Evolutionary conservation across 2,888 invertebrate species (phyloP).

Genomic region (Prosopocoilus inquinatus): DNA sequence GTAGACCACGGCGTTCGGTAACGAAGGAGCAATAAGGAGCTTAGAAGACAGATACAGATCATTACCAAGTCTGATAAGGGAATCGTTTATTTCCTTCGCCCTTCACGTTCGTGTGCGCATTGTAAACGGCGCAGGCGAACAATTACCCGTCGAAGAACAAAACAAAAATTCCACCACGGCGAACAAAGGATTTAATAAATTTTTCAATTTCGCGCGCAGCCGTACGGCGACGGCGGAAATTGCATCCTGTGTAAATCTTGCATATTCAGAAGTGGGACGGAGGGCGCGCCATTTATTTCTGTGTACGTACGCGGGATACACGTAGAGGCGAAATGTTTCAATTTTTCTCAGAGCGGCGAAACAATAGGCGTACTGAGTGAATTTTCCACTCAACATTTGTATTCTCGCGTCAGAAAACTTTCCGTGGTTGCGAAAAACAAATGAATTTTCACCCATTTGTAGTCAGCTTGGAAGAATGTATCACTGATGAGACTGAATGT

Average conservation of each 20-base stretch:
- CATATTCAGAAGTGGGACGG: too few relatives aligned
- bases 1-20: background rate
- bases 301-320: background rate
- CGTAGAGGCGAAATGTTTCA: background rate
- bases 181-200: too few relatives aligned
- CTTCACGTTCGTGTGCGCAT: too few relatives aligned
- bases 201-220: too few relatives aligned
- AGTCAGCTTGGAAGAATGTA: constrained; percentile 35
- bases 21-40: constrained; percentile 9
- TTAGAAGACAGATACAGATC: constrained; percentile 21
- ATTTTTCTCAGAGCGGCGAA: background rate
- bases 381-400: constrained; percentile 39
- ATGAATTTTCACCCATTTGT: constrained; percentile 40
- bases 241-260: too few relatives aligned
- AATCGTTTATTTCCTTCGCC: background rate
- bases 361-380: constrained; percentile 18
- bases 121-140: too few relatives aligned
- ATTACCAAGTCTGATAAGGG: constrained; percentile 20
- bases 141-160: too few relatives aligned
- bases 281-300: background rate
- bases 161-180: too few relatives aligned
- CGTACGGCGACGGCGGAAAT: too few relatives aligned
- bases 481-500: constrained; percentile 15
- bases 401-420: constrained; percentile 39
- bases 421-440: constrained; percentile 41